Percentiles rank a stretch among this genome's conserved stretches.
Evolutionary conservation across 30 jellyfish, hydroid and myxozoan genomes (phyloP).

Genomic region (Phacellophora camtschatica): DNA sequence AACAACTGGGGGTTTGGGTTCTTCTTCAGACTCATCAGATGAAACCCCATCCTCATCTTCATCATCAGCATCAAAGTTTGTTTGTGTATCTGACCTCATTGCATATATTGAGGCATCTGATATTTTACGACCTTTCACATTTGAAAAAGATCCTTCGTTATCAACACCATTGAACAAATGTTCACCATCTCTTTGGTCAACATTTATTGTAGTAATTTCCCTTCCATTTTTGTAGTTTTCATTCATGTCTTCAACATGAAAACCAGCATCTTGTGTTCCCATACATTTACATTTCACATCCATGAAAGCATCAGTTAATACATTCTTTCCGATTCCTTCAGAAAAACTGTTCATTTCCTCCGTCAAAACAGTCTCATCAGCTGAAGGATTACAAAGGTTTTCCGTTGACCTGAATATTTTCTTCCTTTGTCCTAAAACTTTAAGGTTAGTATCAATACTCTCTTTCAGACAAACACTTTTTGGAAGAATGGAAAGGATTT

Average conservation of each 20-base stretch:
- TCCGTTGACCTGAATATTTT: conserved; percentile 25
- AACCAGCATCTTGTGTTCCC: neutral
- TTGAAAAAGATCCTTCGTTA: neutral
- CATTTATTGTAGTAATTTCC: neutral
- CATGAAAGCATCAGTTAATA: conserved; percentile 2
- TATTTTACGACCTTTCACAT: neutral
- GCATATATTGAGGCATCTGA: neutral
- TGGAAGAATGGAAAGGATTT: neutral
- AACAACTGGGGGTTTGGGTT: conserved; percentile 5
- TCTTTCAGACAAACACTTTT: no score
- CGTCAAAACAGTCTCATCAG: neutral
- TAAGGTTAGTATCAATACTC: neutral
- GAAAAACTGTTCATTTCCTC: conserved; percentile 19
- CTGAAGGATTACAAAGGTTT: neutral
- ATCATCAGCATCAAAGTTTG: conserved; percentile 51
- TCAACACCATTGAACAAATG: neutral
- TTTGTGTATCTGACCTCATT: neutral
- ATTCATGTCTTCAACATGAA: neutral
- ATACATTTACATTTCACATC: neutral
- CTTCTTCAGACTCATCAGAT: conserved; percentile 1
- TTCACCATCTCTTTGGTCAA: neutral
- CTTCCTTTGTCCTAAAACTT: conserved; percentile 11
- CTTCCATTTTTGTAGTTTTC: neutral
- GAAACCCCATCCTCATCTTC: conserved; percentile 39
- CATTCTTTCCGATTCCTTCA: neutral